Percentiles rank a stretch among this genome's conserved stretches.
phyloP scores from a whole-genome alignment of 1,140 invertebrate species.

The Riptortus pedestris region DNA sequence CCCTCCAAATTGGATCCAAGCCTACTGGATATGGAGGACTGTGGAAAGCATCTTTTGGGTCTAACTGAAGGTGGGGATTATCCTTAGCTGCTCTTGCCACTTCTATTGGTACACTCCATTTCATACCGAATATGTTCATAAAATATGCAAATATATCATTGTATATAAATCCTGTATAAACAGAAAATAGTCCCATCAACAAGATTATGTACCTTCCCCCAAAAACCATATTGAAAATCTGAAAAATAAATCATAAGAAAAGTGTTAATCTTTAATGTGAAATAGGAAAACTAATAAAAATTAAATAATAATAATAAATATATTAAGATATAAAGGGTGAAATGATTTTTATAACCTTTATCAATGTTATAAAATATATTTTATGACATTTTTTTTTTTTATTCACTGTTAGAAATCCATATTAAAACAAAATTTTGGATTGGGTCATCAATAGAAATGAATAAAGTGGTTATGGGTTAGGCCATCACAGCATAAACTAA shows the following conservation, averaged over 20 bases:
- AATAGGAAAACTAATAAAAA: neutral
- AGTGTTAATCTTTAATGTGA: too few relatives aligned
- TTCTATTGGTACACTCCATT: conserved; percentile 50
- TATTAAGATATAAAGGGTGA: too few relatives aligned
- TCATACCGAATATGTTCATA: conserved; percentile 67
- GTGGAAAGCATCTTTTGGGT: conserved; percentile 34
- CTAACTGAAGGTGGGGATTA: conserved; percentile 34
- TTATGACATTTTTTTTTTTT: too few relatives aligned
- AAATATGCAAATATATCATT: conserved; percentile 77
- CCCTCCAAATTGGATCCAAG: conserved; percentile 50
- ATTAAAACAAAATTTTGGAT: too few relatives aligned
- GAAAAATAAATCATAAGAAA: neutral
- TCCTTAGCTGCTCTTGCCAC: conserved; percentile 35
- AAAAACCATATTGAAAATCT: conserved; percentile 59
- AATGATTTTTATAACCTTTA: too few relatives aligned
- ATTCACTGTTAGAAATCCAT: too few relatives aligned
- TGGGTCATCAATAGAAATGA: too few relatives aligned
- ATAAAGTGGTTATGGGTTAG: too few relatives aligned
- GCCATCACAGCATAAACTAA: too few relatives aligned
- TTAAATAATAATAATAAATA: neutral
- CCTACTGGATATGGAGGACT: conserved; percentile 47
- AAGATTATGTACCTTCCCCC: conserved; percentile 74
- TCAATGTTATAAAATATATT: too few relatives aligned
- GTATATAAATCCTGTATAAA: conserved; percentile 60
- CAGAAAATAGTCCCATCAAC: conserved; percentile 53